Evolutionary conservation across 1,140 invertebrate species (phyloP), one percentile per base, ranked within the genome.

Genomic region (Pseudomyrmex gracilis): DNA sequence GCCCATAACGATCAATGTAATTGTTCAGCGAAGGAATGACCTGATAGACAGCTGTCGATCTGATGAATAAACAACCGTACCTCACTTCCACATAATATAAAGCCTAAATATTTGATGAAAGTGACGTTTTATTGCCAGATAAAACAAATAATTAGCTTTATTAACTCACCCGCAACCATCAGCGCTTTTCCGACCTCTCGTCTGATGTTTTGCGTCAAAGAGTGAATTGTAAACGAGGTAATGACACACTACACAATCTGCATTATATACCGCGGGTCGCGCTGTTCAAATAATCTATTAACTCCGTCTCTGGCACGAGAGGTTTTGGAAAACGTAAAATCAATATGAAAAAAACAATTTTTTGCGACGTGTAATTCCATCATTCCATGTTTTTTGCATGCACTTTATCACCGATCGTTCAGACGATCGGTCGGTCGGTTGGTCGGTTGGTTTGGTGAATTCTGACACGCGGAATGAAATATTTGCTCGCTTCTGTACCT

Each of bases 211-310:
- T 57, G 58, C 22, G 47, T 17, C 47, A 74, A 82, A 73, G 78
- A 82, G 78, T 66, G 70, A 64, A 61, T 73, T 73, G 68, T 73
- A 82, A 73, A 73, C 22, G 78, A 63, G 78, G 34, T 73, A 73
- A 82, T 82, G 78, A 82, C 78, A 55, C 68, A 47, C 51, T 82
- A 82, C 73, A 82, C 68, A 82, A 51, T 60, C 57, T 82, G 70
- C 70, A 82, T 82, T 82, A 82, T 73, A 57, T 68, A 78, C n/a
- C n/a, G n/a, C n/a, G n/a, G n/a, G n/a, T 45, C 64, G 60, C 55
- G 78, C 60, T 73, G 68, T 73, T 63, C 68, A 82, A 82, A 82
- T 82, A 82, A 82, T 82, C 78, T 60, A 82, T 82, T 68, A 73
- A 22, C 57, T 55, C 78, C 63, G 78, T 73, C 76, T 58, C 76